Percentiles rank a stretch among this genome's conserved stretches.
Evolutionary conservation across 2,797 vertebrate species (phyloP).

Genomic region (Gallinago stenura): DNA sequence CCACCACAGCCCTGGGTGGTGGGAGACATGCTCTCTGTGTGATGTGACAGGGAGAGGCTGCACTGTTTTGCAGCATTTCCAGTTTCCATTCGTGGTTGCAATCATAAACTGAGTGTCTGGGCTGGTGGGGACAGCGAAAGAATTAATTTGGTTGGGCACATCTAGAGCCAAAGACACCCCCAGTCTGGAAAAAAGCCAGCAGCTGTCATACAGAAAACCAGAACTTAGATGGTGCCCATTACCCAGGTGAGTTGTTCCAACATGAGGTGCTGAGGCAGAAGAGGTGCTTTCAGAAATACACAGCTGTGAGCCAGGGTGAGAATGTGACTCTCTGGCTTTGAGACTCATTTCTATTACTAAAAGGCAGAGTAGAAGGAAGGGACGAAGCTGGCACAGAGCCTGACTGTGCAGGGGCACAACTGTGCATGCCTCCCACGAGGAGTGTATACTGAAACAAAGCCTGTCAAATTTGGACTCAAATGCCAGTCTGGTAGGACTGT

Average conservation of each 20-base stretch:
- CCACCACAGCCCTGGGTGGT: not conserved
- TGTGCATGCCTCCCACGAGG: not conserved
- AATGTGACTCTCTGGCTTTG: not conserved
- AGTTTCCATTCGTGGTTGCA: not conserved
- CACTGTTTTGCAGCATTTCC: not conserved
- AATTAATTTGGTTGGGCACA: not conserved
- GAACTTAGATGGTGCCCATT: not conserved
- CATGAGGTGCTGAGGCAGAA: not conserved
- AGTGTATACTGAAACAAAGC: not conserved
- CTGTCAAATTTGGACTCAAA: not conserved
- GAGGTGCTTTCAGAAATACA: not conserved
- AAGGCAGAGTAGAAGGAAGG: not conserved
- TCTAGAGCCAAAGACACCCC: not conserved
- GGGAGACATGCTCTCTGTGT: accelerated
- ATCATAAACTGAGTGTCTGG: not conserved
- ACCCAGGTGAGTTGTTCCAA: not conserved
- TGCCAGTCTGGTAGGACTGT: not conserved
- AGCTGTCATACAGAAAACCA: not conserved
- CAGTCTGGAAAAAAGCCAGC: not conserved
- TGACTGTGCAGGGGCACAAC: not conserved
- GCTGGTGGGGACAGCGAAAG: not conserved
- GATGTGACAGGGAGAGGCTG: not conserved
- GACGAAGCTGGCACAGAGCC: not conserved
- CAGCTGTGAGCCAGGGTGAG: not conserved
- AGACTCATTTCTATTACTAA: not conserved